A percentile compares a stretch with the other conserved stretches of the same genome.
Conservation (phyloP, 2,888 invertebrate genomes). For the Acanthosepion esculentum region DNA sequence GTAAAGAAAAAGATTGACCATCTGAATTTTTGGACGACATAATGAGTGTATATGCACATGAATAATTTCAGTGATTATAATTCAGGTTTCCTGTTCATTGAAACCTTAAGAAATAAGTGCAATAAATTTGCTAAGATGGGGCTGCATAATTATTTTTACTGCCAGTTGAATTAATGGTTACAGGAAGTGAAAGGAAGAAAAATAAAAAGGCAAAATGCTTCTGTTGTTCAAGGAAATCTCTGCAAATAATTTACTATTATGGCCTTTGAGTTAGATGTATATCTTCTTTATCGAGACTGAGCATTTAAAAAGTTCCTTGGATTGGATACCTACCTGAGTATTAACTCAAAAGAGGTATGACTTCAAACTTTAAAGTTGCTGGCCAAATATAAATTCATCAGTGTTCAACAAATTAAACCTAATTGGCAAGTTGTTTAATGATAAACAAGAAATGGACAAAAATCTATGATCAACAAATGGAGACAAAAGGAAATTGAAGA, state of each 20-base stretch:
- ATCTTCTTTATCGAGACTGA: background rate
- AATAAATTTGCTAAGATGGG: no score
- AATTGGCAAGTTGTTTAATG: constrained; percentile 1
- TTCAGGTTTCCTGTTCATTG: no score
- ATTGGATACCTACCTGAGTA: background rate
- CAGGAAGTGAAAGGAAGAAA: background rate
- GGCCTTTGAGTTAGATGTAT: background rate
- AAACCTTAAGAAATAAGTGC: no score
- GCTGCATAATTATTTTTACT: background rate
- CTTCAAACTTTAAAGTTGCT: background rate
- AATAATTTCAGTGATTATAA: no score
- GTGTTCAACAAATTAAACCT: background rate
- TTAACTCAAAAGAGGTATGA: background rate
- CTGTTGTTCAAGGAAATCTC: background rate
- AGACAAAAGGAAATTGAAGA: background rate
- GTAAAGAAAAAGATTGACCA: no score
- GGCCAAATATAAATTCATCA: background rate
- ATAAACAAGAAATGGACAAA: background rate
- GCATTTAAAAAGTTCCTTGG: background rate
- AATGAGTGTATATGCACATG: no score
- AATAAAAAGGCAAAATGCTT: background rate
- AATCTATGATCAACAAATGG: background rate
- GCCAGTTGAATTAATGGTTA: background rate
- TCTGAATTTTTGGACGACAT: no score
- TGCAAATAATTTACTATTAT: background rate